Evolutionary conservation across 2,888 invertebrate species (phyloP), one percentile per base, ranked within the genome.

Genomic region (Antheraea yamamai): DNA sequence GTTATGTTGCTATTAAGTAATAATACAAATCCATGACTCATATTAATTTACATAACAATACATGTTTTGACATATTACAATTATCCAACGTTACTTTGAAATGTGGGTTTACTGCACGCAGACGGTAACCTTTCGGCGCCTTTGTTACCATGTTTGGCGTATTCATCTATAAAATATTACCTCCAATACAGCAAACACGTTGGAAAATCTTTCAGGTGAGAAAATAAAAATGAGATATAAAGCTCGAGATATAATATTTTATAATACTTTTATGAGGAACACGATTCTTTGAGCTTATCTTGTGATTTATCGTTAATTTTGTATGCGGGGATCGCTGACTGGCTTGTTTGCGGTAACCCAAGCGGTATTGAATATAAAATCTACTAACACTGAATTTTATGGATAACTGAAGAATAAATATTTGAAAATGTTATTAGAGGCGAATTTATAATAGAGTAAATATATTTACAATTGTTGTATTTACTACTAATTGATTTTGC

Each of bases 101-200:
- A 61, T 20, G 26, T 61, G 20, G 72, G 71, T 58, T 75, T 72
- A 51, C 74, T 75, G 61, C 55, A n/a, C 18, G 70, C n/a, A 35
- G 16, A 66, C 16, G 47, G 30, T 26, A 58, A 23, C 73, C 64
- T 83, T 82, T 78, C 80, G 68, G 30, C 76, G 76, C 76, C 76
- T 81, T 78, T 82, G 82, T 84, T 79, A 76, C 78, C 78, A 77
- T 76, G 76, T 77, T 78, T 79, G 79, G 78, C 78, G 39, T 77
- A 79, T 81, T 79, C 80, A 78, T 78, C 80, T 79, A 81, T 84
- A 84, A 86, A 84, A 84, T 86, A 85, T 86, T 82, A 79, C 78
- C 78, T 78, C 75, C 78, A 76, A 76, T 74, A 70, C 73, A 47
- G 47, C 47, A 70, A 70, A 70, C 20, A 47, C 58, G 26, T 39